Conservation (phyloP, 2,797 vertebrate species). For the Chaetodon trifasciatus region DNA sequence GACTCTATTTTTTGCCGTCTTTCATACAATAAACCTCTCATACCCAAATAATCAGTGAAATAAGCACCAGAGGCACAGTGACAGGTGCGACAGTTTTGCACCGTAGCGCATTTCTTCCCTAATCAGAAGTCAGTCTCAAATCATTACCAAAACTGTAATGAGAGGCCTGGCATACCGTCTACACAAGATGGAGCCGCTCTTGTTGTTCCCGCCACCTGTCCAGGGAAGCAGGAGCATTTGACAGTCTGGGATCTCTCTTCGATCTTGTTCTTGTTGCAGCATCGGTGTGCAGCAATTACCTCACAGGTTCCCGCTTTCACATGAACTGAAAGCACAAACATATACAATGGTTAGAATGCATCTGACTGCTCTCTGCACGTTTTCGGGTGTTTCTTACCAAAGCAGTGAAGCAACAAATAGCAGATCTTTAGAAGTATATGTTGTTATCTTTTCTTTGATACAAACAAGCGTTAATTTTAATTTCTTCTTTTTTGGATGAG, state of each 20-base stretch:
- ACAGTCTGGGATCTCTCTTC: slow-evolving; percentile 98
- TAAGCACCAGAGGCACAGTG: slow-evolving; percentile 33
- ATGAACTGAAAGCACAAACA: slow-evolving; percentile 86
- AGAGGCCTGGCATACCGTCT: slow-evolving; percentile 88
- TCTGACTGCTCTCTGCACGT: not conserved
- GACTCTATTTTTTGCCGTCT: slow-evolving; percentile 1
- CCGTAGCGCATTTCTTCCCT: slow-evolving; percentile 24
- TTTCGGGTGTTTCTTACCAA: not conserved
- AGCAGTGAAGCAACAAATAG: not conserved
- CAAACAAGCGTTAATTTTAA: not conserved
- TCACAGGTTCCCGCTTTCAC: slow-evolving; percentile 96
- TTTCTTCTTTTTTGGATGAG: not conserved
- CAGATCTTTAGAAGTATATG: not conserved
- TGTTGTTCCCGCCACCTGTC: slow-evolving; percentile 98
- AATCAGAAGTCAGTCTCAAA: slow-evolving; percentile 48
- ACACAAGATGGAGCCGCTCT: slow-evolving; percentile 96
- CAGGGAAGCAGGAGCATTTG: slow-evolving; percentile 97
- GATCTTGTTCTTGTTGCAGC: slow-evolving; percentile 98
- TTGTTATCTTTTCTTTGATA: not conserved
- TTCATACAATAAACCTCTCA: slow-evolving; percentile 34
- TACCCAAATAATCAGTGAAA: slow-evolving; percentile 39
- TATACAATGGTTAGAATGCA: slow-evolving; percentile 19
- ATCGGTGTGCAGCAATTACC: slow-evolving; percentile 96
- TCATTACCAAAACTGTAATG: slow-evolving; percentile 52
- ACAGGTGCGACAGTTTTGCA: slow-evolving; percentile 58